phyloP scores from a whole-genome alignment of 1,140 invertebrate genomes.

The Drosophila busckii region DNA sequence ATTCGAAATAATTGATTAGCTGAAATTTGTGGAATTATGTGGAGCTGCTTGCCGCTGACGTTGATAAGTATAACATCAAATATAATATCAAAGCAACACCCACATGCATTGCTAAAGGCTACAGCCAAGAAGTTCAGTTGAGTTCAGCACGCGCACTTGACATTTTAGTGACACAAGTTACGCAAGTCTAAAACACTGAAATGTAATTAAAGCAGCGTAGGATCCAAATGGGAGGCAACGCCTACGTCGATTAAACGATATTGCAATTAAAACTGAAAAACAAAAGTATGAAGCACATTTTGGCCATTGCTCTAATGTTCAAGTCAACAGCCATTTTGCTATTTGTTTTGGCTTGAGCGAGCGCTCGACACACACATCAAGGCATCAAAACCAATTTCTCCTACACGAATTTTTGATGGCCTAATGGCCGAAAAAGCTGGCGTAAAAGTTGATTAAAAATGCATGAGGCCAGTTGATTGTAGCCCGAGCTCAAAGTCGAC shows the following conservation, averaged over 20 bases:
- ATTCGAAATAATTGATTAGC: constrained; percentile 60
- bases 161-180: constrained; percentile 61
- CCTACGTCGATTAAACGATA: constrained; percentile 35
- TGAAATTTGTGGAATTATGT: constrained; percentile 53
- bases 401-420: constrained; percentile 36
- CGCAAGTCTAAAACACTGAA: constrained; percentile 32
- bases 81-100: neutral
- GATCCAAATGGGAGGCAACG: neutral
- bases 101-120: too few relatives aligned
- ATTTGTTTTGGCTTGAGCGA: neutral
- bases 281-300: too few relatives aligned
- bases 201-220: constrained; percentile 46
- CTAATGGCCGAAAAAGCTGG: constrained; percentile 42
- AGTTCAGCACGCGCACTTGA: constrained; percentile 34
- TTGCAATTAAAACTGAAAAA: constrained; percentile 54
- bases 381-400: constrained; percentile 29
- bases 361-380: constrained; percentile 17
- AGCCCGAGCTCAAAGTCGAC: constrained; percentile 7
- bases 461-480: constrained; percentile 25
- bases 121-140: constrained; percentile 10
- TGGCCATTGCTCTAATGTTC: constrained; percentile 6
- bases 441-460: constrained; percentile 52
- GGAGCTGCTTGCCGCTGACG: too few relatives aligned
- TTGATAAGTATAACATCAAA: constrained; percentile 34
- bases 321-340: too few relatives aligned